Percentiles rank a stretch among this genome's conserved stretches.
Conservation (phyloP, 2,888 invertebrate genomes). For the Odontothrips loti region DNA sequence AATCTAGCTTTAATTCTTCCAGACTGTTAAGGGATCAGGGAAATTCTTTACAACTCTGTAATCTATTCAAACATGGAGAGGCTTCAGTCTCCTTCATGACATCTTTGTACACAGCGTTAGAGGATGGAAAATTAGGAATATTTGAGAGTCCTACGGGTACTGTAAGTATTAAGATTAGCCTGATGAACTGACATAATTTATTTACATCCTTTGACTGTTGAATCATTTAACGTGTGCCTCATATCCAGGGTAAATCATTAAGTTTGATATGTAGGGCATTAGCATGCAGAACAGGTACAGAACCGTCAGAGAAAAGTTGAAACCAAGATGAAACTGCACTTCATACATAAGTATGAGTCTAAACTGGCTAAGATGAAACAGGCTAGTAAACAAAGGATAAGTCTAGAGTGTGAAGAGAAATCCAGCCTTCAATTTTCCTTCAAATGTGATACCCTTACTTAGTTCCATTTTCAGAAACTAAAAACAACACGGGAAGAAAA, state of each 20-base stretch:
- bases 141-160: conserved; percentile 98
- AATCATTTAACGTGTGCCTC: no score
- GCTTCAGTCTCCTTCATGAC: conserved; percentile 63
- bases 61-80: neutral
- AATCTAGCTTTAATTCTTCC: neutral
- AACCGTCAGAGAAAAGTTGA: conserved; percentile 57
- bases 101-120: conserved; percentile 69
- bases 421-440: neutral
- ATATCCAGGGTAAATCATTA: conserved; percentile 77
- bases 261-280: conserved; percentile 90
- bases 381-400: conserved; percentile 49
- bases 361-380: conserved; percentile 51
- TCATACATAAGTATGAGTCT: conserved; percentile 51
- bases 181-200: neutral
- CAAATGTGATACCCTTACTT: neutral
- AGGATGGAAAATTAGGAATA: conserved; percentile 77
- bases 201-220: no score
- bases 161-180: conserved; percentile 51
- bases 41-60: neutral
- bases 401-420: neutral
- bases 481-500: conserved; percentile 35
- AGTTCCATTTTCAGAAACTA: neutral
- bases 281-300: conserved; percentile 66
- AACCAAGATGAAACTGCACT: conserved; percentile 56
- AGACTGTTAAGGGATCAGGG: neutral